Conservation (phyloP, 1,140 invertebrate genomes). For the Sarcophaga bullata region DNA sequence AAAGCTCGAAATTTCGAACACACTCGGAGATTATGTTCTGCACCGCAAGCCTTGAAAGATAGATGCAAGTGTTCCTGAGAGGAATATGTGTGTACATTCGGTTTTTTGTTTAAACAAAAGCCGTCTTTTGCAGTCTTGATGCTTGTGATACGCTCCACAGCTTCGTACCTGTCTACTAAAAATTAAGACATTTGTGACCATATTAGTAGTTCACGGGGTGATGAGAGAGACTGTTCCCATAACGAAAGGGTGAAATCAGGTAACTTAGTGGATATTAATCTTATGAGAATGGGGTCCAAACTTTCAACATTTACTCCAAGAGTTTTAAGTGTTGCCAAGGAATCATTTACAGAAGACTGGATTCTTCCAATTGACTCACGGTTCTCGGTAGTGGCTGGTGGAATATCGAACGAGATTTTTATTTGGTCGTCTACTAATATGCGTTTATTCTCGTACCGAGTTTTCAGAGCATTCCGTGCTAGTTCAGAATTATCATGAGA, state of each 20-base stretch:
- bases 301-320: slow-evolving; percentile 3
- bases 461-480: slow-evolving; percentile 1
- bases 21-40: neutral
- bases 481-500: slow-evolving; percentile 3
- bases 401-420: neutral
- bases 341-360: slow-evolving; percentile 10
- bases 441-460: slow-evolving; percentile 23
- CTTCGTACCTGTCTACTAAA: neutral
- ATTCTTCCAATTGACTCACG: neutral
- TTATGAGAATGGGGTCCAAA: slow-evolving; percentile 15
- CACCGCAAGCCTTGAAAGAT: too few species aligned
- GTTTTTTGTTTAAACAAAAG: too few species aligned
- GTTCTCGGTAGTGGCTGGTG: neutral
- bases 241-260: neutral
- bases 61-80: neutral
- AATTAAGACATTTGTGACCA: neutral
- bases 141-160: neutral
- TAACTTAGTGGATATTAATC: neutral
- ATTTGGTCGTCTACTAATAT: slow-evolving; percentile 11
- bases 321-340: neutral
- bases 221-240: neutral
- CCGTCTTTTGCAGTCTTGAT: neutral
- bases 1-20: neutral
- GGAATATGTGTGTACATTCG: too few species aligned
- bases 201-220: neutral